phyloP scores from a whole-genome alignment of 1,140 invertebrate species.

The Chironomus tepperi region DNA sequence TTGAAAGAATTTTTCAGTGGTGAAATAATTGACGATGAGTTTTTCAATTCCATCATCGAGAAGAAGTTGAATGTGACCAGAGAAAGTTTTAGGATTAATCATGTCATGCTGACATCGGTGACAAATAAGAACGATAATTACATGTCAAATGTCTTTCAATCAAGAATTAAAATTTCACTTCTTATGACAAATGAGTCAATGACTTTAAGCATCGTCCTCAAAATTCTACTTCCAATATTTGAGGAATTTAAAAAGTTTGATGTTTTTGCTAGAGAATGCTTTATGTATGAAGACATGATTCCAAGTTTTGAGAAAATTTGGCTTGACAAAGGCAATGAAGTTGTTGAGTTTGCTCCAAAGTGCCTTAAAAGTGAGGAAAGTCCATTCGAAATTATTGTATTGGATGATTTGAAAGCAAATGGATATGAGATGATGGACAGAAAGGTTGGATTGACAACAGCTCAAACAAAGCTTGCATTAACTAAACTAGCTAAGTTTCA shows the following conservation, averaged over 20 bases:
- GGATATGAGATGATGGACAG: slow-evolving; percentile 45
- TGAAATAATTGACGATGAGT: neutral
- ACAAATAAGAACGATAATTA: neutral
- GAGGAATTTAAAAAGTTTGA: neutral
- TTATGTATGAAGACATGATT: slow-evolving; percentile 12
- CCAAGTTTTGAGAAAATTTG: slow-evolving; percentile 6
- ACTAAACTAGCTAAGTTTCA: slow-evolving; percentile 47
- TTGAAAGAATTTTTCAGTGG: neutral
- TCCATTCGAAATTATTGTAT: slow-evolving; percentile 38
- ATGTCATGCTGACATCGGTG: neutral
- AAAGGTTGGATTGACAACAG: slow-evolving; percentile 41
- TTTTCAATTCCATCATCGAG: neutral
- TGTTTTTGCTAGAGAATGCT: neutral
- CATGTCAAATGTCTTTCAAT: neutral
- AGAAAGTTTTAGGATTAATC: neutral
- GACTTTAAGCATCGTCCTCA: neutral
- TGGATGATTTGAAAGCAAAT: slow-evolving; percentile 42
- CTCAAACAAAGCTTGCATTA: slow-evolving; percentile 41
- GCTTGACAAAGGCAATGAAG: neutral
- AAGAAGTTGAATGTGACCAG: neutral
- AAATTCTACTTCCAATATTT: neutral
- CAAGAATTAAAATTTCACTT: neutral
- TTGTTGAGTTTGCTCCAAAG: neutral
- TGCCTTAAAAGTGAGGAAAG: slow-evolving; percentile 24
- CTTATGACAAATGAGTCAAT: neutral